Base-by-base conservation (phyloP, 2,113 vertebrate species). In the Rhabdornis inornatus region DNA sequence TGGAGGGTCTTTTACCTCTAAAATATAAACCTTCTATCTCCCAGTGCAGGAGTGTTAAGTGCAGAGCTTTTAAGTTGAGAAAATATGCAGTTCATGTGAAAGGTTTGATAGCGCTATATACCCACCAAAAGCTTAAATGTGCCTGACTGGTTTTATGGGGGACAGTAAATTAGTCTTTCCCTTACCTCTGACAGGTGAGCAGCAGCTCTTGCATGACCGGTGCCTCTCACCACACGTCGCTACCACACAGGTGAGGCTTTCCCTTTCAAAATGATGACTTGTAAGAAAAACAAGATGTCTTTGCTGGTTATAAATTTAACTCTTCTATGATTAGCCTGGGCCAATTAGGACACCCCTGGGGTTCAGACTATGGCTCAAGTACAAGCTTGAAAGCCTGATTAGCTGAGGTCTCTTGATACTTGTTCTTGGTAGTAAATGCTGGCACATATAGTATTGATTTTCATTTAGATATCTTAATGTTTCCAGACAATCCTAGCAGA, bases 401-500 rank as follows among this genome's bases (percentile, higher is more conserved):
- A 98, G 98, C 97, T 88, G 89, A 72, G 94, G 98, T 98, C 98
- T 98, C 98, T 80, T 93, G 98, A 98, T 98, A 98, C 98, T 98
- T 98, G 98, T 97, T 98, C 97, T 98, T 98, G 96, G 97, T 97
- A 98, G 98, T 98, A 98, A 98, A 98, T 97, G 98, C 98, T 98
- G 98, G 98, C 98, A 98, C 98, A 98, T 97, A 98, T 96, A 98
- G 98, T 99, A 99, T 99, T 99, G 99, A 99, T 99, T 99, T 99
- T 99, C 99, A 99, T 99, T 99, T 99, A 99, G 98, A 99, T 99
- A 99, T 99, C 99, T 99, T 99, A 99, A 99, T 99, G 98, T 98
- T 98, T 98, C 96, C 98, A 98, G 98, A 99, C 98, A 98, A 98
- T 99, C 98, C 97, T 96, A 97, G 98, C 98, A 98, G 97, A 98